These are phyloP conservation scores for Germaria angustata DNA, from an alignment of 2,888 invertebrate species.

Conservation along the genomic window DNA sequence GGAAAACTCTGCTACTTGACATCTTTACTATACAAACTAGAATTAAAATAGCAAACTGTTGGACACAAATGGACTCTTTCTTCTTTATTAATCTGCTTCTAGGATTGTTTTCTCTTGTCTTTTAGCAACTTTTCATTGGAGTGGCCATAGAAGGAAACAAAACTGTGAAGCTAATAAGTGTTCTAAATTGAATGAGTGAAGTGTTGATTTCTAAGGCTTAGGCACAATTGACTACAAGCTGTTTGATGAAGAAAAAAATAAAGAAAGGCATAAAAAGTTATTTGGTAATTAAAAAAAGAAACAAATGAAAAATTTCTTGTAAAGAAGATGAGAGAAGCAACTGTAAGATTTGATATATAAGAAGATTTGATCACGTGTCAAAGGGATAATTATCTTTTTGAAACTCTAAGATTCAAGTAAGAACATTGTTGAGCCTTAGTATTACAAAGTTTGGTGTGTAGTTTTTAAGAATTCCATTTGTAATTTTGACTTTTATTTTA, in stretches of 20 bases:
- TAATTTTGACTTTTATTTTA: no score
- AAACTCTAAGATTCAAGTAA: no score
- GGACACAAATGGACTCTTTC: conserved; percentile 43
- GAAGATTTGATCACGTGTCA: no score
- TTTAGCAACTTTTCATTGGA: conserved; percentile 15
- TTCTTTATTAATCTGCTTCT: conserved; percentile 35
- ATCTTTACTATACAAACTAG: conserved; percentile 35
- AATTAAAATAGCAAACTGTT: conserved; percentile 26
- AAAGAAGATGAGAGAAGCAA: no score
- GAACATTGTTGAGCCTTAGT: no score
- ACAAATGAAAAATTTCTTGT: not conserved
- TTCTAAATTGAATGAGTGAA: conserved; percentile 19
- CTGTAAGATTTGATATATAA: no score
- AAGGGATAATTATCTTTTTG: no score
- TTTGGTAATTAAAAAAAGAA: not conserved
- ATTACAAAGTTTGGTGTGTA: no score
- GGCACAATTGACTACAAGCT: conserved; percentile 25
- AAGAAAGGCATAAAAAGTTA: not conserved
- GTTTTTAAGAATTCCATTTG: no score
- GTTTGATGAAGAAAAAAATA: not conserved
- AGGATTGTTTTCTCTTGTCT: conserved; percentile 21
- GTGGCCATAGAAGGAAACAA: not conserved
- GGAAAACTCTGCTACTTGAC: conserved; percentile 27
- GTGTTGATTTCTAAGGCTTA: conserved; percentile 45
- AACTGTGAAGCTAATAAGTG: conserved; percentile 35